Evolutionary conservation across 1,140 invertebrate species (phyloP).

Genomic region (Leguminivora glycinivorella): DNA sequence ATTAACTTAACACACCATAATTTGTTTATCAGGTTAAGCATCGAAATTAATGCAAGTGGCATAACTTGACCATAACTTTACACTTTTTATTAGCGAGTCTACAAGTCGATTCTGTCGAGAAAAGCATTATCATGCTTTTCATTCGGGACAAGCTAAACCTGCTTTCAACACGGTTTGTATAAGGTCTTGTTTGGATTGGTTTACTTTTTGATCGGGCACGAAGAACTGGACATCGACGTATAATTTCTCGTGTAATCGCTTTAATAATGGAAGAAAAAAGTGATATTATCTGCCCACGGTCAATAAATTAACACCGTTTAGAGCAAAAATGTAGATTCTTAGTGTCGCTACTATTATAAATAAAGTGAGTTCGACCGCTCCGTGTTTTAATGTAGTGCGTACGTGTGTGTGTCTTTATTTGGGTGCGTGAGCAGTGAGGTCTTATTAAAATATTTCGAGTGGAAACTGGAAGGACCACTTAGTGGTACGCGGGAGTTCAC

Average conservation of each 20-base stretch:
- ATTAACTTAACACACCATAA: constrained; percentile 77
- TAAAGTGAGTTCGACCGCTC: constrained; percentile 57
- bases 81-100: constrained; percentile 76
- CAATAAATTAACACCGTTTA: constrained; percentile 79
- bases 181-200: constrained; percentile 40
- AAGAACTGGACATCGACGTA: constrained; percentile 65
- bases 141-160: constrained; percentile 37
- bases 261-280: constrained; percentile 77
- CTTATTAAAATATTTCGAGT: constrained; percentile 79
- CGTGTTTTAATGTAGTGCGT: constrained; percentile 59
- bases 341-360: constrained; percentile 77
- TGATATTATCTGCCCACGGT: constrained; percentile 79
- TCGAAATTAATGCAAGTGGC: constrained; percentile 78
- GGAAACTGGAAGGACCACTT: constrained; percentile 79
- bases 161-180: constrained; percentile 35
- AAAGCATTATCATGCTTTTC: constrained; percentile 52
- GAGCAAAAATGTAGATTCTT: constrained; percentile 77
- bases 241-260: constrained; percentile 78
- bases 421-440: constrained; percentile 75
- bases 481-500: constrained; percentile 77
- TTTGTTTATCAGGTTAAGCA: constrained; percentile 79
- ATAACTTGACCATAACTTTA: constrained; percentile 76
- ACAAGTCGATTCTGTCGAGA: constrained; percentile 71
- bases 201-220: constrained; percentile 45
- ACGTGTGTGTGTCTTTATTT: constrained; percentile 75